phyloP scores from a whole-genome alignment of 2,797 vertebrate genomes.

The Gallinago solitaria region DNA sequence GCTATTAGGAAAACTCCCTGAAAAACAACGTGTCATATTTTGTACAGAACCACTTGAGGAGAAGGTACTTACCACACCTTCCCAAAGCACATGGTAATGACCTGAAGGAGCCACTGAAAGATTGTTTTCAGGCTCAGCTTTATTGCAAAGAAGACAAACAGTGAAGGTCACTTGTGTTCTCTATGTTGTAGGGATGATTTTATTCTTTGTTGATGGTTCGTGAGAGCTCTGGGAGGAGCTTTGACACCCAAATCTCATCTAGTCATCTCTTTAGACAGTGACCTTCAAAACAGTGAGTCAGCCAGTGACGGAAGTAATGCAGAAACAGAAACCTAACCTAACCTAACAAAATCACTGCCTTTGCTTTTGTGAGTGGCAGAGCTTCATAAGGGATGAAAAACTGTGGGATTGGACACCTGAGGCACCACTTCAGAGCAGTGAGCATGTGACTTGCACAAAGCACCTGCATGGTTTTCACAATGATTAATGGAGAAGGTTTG shows the following conservation, averaged over 20 bases:
- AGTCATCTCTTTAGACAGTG: neutral
- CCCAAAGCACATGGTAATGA: neutral
- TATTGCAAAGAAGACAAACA: neutral
- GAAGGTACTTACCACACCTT: neutral
- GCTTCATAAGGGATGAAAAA: neutral
- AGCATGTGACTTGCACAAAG: accelerated
- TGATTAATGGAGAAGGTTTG: neutral
- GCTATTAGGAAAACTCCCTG: neutral
- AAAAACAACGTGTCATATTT: neutral
- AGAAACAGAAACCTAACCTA: neutral
- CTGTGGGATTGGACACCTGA: accelerated
- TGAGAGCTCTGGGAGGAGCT: neutral
- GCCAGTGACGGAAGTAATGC: neutral
- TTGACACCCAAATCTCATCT: neutral
- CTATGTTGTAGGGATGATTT: neutral
- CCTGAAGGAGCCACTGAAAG: neutral
- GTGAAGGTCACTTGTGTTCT: neutral
- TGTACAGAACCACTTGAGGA: neutral
- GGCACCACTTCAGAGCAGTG: accelerated
- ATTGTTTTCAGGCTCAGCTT: neutral
- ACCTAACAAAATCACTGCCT: neutral
- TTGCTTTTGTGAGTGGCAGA: neutral
- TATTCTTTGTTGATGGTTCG: neutral
- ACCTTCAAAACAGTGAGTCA: constrained; percentile 29
- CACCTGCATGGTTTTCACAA: accelerated